Evolutionary conservation across 2,113 vertebrate genomes (phyloP).

Genomic region (Centropristis striata): DNA sequence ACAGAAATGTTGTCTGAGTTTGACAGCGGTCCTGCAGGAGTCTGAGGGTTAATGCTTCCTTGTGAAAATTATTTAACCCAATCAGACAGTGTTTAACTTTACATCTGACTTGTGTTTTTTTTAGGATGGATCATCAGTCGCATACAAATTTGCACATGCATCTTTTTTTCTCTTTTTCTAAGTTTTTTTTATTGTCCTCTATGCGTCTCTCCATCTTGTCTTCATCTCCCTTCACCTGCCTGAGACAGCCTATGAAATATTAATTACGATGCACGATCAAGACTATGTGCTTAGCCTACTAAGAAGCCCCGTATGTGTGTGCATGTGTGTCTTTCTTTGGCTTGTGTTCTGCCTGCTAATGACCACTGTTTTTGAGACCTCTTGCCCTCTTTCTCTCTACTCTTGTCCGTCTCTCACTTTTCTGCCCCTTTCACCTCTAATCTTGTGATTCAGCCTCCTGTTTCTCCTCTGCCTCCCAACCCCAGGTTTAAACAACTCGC

Average conservation of each 20-base stretch:
- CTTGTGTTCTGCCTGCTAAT: conserved; percentile 78
- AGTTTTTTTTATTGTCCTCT: conserved; percentile 20
- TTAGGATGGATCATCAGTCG: conserved; percentile 2
- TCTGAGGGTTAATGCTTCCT: too few relatives aligned
- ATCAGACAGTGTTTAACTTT: conserved; percentile 4
- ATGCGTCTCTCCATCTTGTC: conserved; percentile 24
- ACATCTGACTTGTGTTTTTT: conserved; percentile 8
- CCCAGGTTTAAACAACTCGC: conserved; percentile 47
- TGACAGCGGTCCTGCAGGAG: too few relatives aligned
- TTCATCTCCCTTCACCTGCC: conserved; percentile 68
- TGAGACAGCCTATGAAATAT: conserved; percentile 76
- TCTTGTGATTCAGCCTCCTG: conserved; percentile 37
- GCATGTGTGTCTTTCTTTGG: conserved; percentile 38
- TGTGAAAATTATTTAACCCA: not conserved
- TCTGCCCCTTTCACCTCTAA: conserved; percentile 55
- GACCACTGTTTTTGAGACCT: conserved; percentile 73
- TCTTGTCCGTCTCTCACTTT: conserved; percentile 51
- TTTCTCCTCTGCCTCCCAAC: conserved; percentile 11
- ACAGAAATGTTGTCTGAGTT: too few relatives aligned
- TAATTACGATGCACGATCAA: conserved; percentile 72
- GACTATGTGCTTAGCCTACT: conserved; percentile 69
- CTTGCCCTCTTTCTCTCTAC: conserved; percentile 61
- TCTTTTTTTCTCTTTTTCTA: conserved; percentile 18
- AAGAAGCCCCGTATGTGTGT: conserved; percentile 49
- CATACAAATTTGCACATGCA: not conserved